These are phyloP conservation scores for Actenoides lindsayi DNA, from an alignment of 2,113 vertebrate genomes.

Conservation along the genomic window DNA sequence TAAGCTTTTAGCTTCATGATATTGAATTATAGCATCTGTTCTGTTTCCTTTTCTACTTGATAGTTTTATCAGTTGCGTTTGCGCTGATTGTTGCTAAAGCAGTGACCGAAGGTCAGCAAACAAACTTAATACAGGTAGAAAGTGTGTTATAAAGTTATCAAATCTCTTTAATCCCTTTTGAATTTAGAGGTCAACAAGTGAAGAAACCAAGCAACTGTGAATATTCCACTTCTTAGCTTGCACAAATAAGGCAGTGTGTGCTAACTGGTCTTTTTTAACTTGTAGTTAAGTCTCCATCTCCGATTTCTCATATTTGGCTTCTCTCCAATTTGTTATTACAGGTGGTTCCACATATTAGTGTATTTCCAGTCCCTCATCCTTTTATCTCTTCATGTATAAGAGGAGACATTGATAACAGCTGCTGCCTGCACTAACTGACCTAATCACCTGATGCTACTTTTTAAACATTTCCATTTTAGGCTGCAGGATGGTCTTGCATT, in stretches of 20 bases:
- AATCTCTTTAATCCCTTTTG: not conserved
- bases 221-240: not conserved
- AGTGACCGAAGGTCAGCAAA: not conserved
- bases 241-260: not conserved
- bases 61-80: not conserved
- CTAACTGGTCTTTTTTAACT: not conserved
- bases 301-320: not conserved
- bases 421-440: not conserved
- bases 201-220: not conserved
- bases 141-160: not conserved
- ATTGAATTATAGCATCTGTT: not conserved
- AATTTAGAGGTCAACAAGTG: not conserved
- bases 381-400: not conserved
- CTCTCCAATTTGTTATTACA: not conserved
- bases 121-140: not conserved
- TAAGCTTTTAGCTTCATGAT: not conserved
- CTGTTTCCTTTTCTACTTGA: not conserved
- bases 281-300: not conserved
- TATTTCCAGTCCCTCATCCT: not conserved
- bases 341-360: not conserved
- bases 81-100: not conserved
- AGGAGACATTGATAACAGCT: not conserved
- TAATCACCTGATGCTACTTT: not conserved
- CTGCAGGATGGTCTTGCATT: not conserved
- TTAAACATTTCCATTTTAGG: not conserved